Evolutionary conservation across 37 sponge, comb jelly and placozoan genomes (phyloP).

Genomic region (Halisarca cf. caerulea): DNA sequence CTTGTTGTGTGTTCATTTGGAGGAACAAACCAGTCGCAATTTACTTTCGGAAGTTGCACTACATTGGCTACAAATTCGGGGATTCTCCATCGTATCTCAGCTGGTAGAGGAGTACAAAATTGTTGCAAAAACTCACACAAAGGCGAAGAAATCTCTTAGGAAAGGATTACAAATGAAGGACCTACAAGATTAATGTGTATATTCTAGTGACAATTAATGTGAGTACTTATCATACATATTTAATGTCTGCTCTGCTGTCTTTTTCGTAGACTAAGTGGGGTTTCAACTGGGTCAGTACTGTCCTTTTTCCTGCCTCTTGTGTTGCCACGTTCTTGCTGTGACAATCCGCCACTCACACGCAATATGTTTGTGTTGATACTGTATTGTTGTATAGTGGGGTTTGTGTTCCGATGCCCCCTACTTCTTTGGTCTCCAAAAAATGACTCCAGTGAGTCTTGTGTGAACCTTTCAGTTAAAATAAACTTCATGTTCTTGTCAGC

Average conservation of each 20-base stretch:
- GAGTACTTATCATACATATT: background rate
- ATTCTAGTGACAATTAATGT: background rate
- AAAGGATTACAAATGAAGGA: background rate
- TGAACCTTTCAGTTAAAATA: background rate
- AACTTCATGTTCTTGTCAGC: background rate
- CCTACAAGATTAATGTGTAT: background rate
- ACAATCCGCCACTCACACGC: background rate
- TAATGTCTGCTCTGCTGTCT: background rate
- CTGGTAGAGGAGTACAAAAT: background rate
- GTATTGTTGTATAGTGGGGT: constrained; percentile 25
- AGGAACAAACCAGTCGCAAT: background rate
- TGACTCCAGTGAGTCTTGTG: constrained; percentile 34
- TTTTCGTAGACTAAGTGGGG: background rate
- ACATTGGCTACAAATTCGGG: background rate
- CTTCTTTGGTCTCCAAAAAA: constrained; percentile 35
- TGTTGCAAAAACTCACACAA: background rate
- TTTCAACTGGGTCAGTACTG: no score
- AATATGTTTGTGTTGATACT: background rate
- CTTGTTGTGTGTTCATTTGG: background rate
- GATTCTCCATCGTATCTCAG: background rate
- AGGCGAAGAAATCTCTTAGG: background rate
- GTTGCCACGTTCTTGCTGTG: background rate
- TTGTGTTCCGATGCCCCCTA: constrained; percentile 11
- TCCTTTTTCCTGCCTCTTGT: no score
- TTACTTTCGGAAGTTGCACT: background rate